Conservation (phyloP, 92 coral and sea anemone genomes). For the Phenganax marumi region DNA sequence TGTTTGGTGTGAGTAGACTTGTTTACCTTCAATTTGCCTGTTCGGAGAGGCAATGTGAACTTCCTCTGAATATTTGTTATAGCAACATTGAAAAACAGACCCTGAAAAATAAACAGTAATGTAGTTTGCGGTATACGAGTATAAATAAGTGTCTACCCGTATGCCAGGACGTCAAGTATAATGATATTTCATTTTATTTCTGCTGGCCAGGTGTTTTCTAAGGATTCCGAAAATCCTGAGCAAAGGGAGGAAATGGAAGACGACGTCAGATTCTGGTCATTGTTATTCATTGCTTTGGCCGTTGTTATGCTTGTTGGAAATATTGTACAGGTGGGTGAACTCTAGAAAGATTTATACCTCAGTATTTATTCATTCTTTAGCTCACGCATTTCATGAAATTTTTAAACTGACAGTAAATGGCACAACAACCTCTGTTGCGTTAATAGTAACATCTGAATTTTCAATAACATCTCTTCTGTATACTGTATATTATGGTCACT, state of each 20-base stretch:
- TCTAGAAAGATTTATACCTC: background rate
- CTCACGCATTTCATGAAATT: background rate
- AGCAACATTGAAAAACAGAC: no score
- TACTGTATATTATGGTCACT: no score
- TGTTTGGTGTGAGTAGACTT: slow-evolving; percentile 47
- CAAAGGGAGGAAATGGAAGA: slow-evolving; percentile 25
- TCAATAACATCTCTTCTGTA: no score
- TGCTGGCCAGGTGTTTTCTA: slow-evolving; percentile 37
- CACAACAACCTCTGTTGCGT: background rate
- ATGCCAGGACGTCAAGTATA: background rate
- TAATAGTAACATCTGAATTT: no score
- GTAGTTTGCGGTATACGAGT: no score
- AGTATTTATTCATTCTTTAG: background rate
- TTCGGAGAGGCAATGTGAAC: background rate
- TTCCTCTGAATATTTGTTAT: no score
- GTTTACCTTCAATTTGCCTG: background rate
- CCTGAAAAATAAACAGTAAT: no score
- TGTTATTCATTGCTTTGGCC: slow-evolving; percentile 46
- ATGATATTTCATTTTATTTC: background rate
- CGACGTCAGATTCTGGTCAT: slow-evolving; percentile 44
- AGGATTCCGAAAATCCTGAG: background rate
- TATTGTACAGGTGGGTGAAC: slow-evolving; percentile 35
- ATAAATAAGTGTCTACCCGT: background rate
- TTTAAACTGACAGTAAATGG: background rate
- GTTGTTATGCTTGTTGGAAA: slow-evolving; percentile 8